Evolutionary conservation across 2,888 invertebrate species (phyloP), one percentile per base, ranked within the genome.

Genomic region (Trimorus sp.): DNA sequence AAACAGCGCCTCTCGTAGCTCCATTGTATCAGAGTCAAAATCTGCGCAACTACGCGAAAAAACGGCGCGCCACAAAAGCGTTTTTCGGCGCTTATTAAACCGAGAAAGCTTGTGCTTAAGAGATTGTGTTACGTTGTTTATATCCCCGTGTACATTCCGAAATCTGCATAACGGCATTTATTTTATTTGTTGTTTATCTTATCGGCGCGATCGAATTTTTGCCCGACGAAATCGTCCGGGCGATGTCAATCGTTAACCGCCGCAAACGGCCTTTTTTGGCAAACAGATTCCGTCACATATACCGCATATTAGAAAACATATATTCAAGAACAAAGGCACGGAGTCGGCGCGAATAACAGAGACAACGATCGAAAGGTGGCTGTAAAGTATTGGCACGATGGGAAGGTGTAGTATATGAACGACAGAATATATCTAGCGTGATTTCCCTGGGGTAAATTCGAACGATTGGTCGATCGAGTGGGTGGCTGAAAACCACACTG

Each of bases 401-500:
- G 78, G 83, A 82, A 81, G 73, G 85, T 81, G 83, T 83, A 71
- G 71, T 77, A 42, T 79, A 84, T 79, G 83, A 83, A 83, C 85
- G 85, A 86, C 86, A 85, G 86, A 87, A 88, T 89, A 89, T 89
- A 90, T 90, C 90, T 87, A 89, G 90, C 89, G 88, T 90, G 90
- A 90, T 90, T 90, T 90, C 90, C 90, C 90, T 87, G 84, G 90
- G 90, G 90, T 87, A 85, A 89, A 89, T 89, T 90, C 89, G 89
- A 86, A 88, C 89, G 90, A 90, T 90, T 90, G 89, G 88, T 89
- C 90, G 90, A 90, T 90, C 89, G 90, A 90, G 89, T 90, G 88
- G 89, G 90, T 89, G 90, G 90, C 87, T 90, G 89, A 90, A 90
- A 90, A 90, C 90, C 90, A 88, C 90, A 90, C 86, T 90, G 90